These are phyloP conservation scores for Achlya flavicornis DNA, from an alignment of 2,888 invertebrate species.

Conservation along the genomic window DNA sequence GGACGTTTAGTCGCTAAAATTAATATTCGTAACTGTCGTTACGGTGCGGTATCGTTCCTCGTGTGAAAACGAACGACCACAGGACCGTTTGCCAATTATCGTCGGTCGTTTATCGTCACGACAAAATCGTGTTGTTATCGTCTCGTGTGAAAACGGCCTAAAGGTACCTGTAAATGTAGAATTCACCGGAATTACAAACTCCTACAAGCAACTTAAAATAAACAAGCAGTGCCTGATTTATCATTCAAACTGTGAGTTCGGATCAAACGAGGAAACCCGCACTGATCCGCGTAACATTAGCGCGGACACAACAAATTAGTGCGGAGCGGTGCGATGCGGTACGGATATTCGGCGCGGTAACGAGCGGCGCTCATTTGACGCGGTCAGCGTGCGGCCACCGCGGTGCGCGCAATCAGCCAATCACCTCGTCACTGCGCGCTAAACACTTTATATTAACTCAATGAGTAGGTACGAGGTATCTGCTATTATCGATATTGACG, in stretches of 20 bases:
- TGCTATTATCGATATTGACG: neutral
- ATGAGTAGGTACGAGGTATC: constrained; percentile 10
- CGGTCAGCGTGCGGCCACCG: constrained; percentile 17
- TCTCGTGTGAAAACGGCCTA: too few species aligned
- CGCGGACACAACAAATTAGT: constrained; percentile 8
- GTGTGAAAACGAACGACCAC: too few species aligned
- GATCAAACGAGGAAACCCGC: constrained; percentile 2
- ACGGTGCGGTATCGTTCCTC: too few species aligned
- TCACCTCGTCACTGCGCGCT: constrained; percentile 8
- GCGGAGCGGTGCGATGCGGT: neutral
- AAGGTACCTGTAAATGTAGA: too few species aligned
- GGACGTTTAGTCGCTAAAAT: too few species aligned
- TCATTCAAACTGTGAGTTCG: neutral
- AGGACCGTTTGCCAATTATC: too few species aligned
- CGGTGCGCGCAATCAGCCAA: constrained; percentile 28
- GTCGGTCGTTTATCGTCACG: too few species aligned
- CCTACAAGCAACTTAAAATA: neutral
- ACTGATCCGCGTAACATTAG: constrained; percentile 1
- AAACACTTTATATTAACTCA: constrained; percentile 25
- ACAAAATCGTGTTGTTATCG: too few species aligned
- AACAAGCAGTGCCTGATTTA: neutral
- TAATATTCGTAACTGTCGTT: too few species aligned
- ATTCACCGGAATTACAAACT: too few species aligned
- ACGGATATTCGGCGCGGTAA: constrained; percentile 1
- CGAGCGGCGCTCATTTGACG: constrained; percentile 8